These are phyloP conservation scores for Scopus umbretta DNA, from an alignment of 2,113 vertebrate genomes.

Conservation along the genomic window DNA sequence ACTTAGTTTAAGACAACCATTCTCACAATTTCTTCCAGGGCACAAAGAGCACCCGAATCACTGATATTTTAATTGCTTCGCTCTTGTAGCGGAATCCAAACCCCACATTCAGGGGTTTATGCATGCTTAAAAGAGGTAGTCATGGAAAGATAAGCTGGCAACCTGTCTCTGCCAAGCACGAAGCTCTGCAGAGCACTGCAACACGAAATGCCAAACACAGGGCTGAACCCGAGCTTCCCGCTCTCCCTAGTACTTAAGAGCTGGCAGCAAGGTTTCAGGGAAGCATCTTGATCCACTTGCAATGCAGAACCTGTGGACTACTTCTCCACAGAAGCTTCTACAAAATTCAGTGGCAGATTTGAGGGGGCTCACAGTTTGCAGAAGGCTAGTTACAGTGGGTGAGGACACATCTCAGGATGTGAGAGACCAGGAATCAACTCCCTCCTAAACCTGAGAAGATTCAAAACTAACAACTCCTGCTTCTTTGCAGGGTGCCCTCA, in stretches of 20 bases:
- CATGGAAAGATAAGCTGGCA: neutral
- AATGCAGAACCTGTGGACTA: neutral
- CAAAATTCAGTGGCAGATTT: neutral
- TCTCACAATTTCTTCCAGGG: neutral
- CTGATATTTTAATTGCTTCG: neutral
- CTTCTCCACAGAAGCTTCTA: neutral
- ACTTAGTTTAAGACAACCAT: neutral
- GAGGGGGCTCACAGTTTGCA: neutral
- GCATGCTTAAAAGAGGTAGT: neutral
- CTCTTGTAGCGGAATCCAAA: neutral
- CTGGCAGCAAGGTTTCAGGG: neutral
- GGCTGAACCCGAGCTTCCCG: neutral
- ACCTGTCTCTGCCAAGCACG: neutral
- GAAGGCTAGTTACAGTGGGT: neutral
- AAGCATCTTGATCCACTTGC: neutral
- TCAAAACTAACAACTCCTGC: neutral
- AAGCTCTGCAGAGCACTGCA: neutral
- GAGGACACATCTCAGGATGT: accelerated
- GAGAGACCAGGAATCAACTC: neutral
- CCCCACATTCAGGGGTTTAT: neutral
- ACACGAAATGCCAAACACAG: neutral
- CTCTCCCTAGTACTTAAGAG: neutral
- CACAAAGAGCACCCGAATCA: neutral
- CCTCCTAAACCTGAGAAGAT: neutral
- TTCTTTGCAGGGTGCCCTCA: neutral